Evolutionary conservation across 2,113 vertebrate genomes (phyloP), one percentile per base, ranked within the genome.

Genomic region (Macrotus californicus): DNA sequence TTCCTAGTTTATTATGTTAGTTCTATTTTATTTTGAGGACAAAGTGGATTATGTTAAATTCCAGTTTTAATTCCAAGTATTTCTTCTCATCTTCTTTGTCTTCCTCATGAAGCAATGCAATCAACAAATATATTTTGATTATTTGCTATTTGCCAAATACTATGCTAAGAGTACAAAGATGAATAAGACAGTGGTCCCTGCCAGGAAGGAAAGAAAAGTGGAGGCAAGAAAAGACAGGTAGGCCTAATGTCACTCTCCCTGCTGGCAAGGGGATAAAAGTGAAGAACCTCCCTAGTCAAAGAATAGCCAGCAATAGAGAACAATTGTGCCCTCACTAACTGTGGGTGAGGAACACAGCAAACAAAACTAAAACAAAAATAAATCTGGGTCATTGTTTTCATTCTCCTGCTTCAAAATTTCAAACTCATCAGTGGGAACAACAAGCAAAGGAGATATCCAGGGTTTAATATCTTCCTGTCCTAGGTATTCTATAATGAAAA

Each of bases 31-130:
- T 54, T 91, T 70, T 64, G 77, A 85, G 76, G 48, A 56, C 3
- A 64, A 7, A 18, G 26, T 11, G 39, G 67, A 54, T 59, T 24
- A 64, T 7, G 9, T 67, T 48, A 87, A 90, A 61, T 82, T 94
- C 16, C 34, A 59, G 9, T 61, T 94, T 90, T 88, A 84, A 52
- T 93, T 84, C 85, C 3, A 34, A 39, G 21, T 52, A 31, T 84
- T 92, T 52, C 19, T 64, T 79, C 46, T 87, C 41, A 87, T 87
- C 31, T 83, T 91, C 39, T 54, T 7, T 4, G 64, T 10, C 56
- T 87, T 41, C 21, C 69, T 59, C 87, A 48, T n/a, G 34, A 70
- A 82, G 6, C 66, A 87, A 92, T 15, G 26, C 46, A 79, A n/a
- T 48, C 2, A 10, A 83, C 59, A 52, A 87, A 83, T 16, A 80